Evolutionary conservation across 2,888 invertebrate genomes (phyloP).

Genomic region (Himalopsyche kuldschensis): DNA sequence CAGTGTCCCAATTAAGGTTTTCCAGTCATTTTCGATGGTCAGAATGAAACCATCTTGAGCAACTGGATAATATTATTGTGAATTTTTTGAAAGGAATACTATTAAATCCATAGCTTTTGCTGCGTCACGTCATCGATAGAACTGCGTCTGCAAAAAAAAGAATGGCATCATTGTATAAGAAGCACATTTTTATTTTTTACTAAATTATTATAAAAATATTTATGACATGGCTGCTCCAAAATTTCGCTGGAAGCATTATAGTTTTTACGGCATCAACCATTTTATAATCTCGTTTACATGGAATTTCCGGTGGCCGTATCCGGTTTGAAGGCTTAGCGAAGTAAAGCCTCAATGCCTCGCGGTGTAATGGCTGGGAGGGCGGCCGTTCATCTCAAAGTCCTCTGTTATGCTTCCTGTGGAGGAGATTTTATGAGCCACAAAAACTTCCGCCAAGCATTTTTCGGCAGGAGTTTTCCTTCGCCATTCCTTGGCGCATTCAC

Average conservation of each 20-base stretch:
- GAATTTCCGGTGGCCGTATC: background rate
- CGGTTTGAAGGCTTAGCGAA: conserved; percentile 10
- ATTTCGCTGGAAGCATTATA: background rate
- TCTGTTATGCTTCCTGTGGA: background rate
- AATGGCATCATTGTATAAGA: no score
- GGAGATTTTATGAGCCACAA: conserved; percentile 18
- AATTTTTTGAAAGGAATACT: no score
- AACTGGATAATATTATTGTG: no score
- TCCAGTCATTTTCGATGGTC: no score
- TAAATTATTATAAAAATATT: no score
- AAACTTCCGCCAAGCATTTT: background rate
- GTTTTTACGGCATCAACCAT: conserved; percentile 14
- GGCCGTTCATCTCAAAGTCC: background rate
- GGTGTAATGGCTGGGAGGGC: background rate
- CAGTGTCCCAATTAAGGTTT: no score
- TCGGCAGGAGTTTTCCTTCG: background rate
- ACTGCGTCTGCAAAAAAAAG: no score
- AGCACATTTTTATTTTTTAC: no score
- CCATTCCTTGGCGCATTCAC: background rate
- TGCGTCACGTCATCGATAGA: no score
- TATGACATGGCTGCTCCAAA: no score
- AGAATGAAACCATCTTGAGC: no score
- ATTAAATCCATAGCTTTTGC: no score
- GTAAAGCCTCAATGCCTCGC: conserved; percentile 10
- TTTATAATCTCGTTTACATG: conserved; percentile 27